Evolutionary conservation across 1,140 invertebrate species (phyloP).

Genomic region (Hyposmocoma kahamanoa): DNA sequence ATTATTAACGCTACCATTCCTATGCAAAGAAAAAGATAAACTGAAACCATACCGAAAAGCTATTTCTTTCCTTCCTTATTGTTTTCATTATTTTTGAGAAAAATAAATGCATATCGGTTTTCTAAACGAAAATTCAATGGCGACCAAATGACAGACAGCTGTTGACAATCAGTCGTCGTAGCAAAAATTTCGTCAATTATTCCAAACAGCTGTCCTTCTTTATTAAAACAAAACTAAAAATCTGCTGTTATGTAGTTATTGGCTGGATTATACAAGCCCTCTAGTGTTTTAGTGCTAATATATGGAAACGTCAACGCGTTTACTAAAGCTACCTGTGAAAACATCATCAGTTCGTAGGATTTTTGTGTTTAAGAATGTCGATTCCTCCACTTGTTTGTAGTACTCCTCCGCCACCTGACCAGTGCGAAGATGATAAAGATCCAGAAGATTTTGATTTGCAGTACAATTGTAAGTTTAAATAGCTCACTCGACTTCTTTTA

Average conservation of each 20-base stretch:
- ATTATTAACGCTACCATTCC: too few relatives aligned
- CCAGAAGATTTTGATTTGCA: slow-evolving; percentile 62
- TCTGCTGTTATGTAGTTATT: not conserved
- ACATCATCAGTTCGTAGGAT: too few relatives aligned
- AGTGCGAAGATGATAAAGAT: slow-evolving; percentile 66
- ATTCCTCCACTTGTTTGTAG: slow-evolving; percentile 71
- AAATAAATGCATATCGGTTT: too few relatives aligned
- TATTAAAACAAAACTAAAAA: not conserved
- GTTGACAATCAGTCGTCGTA: slow-evolving; percentile 3
- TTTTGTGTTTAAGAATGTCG: slow-evolving; percentile 48
- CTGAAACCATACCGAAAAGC: too few relatives aligned
- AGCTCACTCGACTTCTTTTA: too few relatives aligned
- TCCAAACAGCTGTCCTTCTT: not conserved
- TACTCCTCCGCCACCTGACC: slow-evolving; percentile 68
- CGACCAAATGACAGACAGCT: not conserved
- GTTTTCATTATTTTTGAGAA: too few relatives aligned
- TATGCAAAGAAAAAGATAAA: too few relatives aligned
- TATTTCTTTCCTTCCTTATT: too few relatives aligned
- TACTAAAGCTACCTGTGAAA: not conserved
- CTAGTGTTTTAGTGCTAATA: not conserved
- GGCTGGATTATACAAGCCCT: not conserved
- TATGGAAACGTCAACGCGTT: not conserved
- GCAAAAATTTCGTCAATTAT: slow-evolving; percentile 1
- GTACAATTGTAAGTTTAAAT: slow-evolving; percentile 54
- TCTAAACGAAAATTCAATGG: slow-evolving; percentile 1